Base-by-base conservation (phyloP, 2,888 invertebrate species). In the Platycheirus rosarum region DNA sequence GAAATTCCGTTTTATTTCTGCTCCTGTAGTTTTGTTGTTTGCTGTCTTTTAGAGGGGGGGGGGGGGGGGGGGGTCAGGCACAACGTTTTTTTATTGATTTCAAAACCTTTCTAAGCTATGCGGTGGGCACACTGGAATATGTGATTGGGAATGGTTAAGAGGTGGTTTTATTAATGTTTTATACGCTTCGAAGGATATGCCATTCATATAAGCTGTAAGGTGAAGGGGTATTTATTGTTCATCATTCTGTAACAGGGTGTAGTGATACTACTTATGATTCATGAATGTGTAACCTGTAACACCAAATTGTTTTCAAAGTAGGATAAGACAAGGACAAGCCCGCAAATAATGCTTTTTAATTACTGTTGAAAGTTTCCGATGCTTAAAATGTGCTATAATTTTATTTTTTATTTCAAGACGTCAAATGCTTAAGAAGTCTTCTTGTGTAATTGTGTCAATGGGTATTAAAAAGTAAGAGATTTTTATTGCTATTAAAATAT, bases 71-170 rank as follows among this genome's bases (percentile, higher is more conserved):
- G 53, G 65, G 60, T 51, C 74, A 14, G 26, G 8, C 13, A 32
- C 35, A 20, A 11, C 23, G 35, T 57, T 48, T 60, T 57, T 65
- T 75, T 80, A 80, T 80, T 80, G 79, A 80, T 80, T 80, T 60
- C 49, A 53, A 65, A 63, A 29, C 60, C 53, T 53, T 42, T 29
- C 23, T 51, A 46, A 35, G 42, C 32, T 18, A 29, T 23, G n/a
- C n/a, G 42, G 13, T 2, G 26, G 40, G 40, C n/a, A 51, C 8
- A 55, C 7, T 4, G 20, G 20, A 16, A 26, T 55, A n/a, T 46
- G 42, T 68, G 40, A 13, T n/a, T 18, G 48, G 35, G 40, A 23
- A 55, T 18, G 32, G 11, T 44, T n/a, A n/a, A 53, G 20, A 53
- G 51, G 60, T 51, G 60, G 18, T 18, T n/a, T 51, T 44, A 73